Percentiles rank a stretch among this genome's conserved stretches.
phyloP scores from a whole-genome alignment of 2,888 invertebrate genomes.

The Apamea sordens region DNA sequence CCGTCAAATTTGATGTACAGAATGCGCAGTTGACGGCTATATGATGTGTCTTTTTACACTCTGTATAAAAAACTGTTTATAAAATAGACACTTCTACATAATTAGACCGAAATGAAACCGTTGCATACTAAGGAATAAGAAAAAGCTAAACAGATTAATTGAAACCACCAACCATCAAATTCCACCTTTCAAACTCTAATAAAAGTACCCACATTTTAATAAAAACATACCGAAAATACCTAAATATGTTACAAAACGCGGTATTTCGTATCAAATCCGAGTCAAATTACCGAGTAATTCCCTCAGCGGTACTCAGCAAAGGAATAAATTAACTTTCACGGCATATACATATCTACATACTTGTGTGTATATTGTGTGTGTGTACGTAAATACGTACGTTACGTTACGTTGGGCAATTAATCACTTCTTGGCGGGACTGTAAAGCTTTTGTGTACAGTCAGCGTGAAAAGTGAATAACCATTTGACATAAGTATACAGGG shows the following conservation, averaged over 20 bases:
- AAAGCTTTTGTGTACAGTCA: conserved; percentile 40
- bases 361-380: conserved; percentile 7
- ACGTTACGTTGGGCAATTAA: conserved; percentile 49
- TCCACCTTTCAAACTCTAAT: not conserved
- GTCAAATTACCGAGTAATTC: conserved; percentile 63
- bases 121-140: not conserved
- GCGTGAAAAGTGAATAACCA: conserved; percentile 11
- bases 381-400: conserved; percentile 39
- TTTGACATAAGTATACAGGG: not conserved
- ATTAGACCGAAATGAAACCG: not conserved
- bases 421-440: conserved; percentile 46
- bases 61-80: not conserved
- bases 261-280: conserved; percentile 45
- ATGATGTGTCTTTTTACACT: too few species aligned
- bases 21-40: too few species aligned
- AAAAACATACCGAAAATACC: conserved; percentile 29
- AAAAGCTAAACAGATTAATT: not conserved
- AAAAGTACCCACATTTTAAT: conserved; percentile 22
- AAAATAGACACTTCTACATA: too few species aligned
- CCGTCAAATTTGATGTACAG: too few species aligned
- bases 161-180: not conserved
- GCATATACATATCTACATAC: conserved; percentile 18
- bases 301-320: conserved; percentile 38
- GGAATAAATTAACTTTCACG: conserved; percentile 57
- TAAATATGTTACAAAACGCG: conserved; percentile 39